A percentile compares a stretch with the other conserved stretches of the same genome.
These are phyloP conservation scores for Glareola pratincola DNA, from an alignment of 2,113 vertebrate genomes.

Conservation along the genomic window DNA sequence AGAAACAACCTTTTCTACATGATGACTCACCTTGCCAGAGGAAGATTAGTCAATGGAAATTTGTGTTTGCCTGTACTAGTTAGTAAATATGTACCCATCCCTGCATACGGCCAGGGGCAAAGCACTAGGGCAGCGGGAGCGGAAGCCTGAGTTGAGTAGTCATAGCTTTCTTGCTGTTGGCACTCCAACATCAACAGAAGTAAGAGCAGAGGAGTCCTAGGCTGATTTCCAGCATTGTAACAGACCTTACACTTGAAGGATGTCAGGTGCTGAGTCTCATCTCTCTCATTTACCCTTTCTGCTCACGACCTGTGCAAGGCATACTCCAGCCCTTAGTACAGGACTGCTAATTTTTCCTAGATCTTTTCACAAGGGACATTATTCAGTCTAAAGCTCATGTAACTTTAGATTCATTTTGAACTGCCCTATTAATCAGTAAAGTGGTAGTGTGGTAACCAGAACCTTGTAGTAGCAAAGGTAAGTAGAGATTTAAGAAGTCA, in stretches of 20 bases:
- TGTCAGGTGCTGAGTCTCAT: background rate
- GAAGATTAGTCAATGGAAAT: conserved; percentile 40
- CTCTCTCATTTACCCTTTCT: background rate
- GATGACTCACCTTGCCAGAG: conserved; percentile 7
- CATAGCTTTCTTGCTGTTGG: background rate
- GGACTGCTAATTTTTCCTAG: background rate
- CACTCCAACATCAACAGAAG: background rate
- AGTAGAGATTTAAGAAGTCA: background rate
- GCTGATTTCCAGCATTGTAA: conserved; percentile 36
- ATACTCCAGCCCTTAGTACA: background rate
- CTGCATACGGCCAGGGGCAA: background rate
- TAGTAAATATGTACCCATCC: background rate
- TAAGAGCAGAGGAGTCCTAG: conserved; percentile 24
- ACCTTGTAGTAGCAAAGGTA: background rate
- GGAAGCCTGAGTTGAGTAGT: background rate
- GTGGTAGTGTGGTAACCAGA: background rate
- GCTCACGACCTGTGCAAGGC: background rate
- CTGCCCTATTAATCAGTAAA: background rate
- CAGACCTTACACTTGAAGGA: background rate
- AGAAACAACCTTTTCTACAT: background rate
- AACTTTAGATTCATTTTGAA: background rate
- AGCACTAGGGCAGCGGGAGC: background rate
- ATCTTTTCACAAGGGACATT: background rate
- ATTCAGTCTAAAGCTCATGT: background rate
- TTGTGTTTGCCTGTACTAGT: background rate